Evolutionary conservation across 2,113 vertebrate species (phyloP).

Genomic region (Tragulus kanchil): DNA sequence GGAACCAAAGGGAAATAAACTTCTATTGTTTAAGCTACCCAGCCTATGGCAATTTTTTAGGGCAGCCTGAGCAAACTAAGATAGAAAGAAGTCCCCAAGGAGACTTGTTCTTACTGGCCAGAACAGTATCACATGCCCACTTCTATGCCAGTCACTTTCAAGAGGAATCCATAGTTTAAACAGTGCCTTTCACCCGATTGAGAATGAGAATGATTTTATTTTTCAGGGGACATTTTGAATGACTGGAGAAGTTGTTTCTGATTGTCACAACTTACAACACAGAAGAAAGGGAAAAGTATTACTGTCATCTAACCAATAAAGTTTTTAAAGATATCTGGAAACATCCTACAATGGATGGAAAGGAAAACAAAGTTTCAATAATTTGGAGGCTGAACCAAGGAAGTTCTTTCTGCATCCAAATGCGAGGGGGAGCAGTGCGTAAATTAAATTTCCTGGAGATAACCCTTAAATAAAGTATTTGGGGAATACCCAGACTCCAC

Average conservation of each 20-base stretch:
- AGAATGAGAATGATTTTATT: neutral
- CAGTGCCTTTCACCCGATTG: neutral
- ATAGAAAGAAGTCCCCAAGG: too few species aligned
- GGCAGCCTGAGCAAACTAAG: neutral
- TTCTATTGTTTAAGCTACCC: neutral
- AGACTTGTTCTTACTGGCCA: neutral
- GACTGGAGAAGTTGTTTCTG: neutral
- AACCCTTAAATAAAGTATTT: neutral
- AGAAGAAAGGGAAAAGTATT: neutral
- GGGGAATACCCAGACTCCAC: neutral
- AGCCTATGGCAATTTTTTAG: neutral
- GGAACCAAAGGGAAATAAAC: neutral
- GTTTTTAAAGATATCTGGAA: neutral
- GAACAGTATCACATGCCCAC: neutral
- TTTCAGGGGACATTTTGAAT: neutral
- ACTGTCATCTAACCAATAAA: neutral
- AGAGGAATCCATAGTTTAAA: neutral
- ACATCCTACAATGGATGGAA: neutral
- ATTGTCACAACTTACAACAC: neutral
- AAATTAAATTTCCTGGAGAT: neutral
- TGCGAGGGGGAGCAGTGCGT: fast-evolving
- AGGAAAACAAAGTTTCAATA: neutral
- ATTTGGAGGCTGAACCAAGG: neutral
- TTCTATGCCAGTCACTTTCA: neutral
- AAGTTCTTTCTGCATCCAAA: too few species aligned